Conservation (phyloP, 1,140 invertebrate genomes). For the Drosophila nigromelanica region DNA sequence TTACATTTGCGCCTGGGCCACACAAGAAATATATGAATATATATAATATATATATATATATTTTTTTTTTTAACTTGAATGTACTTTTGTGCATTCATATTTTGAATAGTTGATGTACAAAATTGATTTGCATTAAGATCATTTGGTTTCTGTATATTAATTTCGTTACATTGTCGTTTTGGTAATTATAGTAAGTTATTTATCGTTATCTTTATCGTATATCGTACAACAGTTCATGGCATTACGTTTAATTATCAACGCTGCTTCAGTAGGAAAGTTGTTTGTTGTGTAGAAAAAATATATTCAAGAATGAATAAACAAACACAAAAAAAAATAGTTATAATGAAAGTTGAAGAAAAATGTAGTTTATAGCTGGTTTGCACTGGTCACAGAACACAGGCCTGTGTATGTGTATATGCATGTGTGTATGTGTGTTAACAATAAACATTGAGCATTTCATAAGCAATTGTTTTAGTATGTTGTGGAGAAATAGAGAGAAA, state of each 20-base stretch:
- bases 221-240: constrained; percentile 75
- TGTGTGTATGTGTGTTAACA: constrained; percentile 48
- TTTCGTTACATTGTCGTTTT: constrained; percentile 68
- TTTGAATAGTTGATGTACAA: constrained; percentile 58
- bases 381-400: constrained; percentile 65
- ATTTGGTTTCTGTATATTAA: constrained; percentile 74
- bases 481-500: constrained; percentile 40
- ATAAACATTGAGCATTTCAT: constrained; percentile 75
- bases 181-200: constrained; percentile 43
- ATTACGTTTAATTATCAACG: constrained; percentile 59
- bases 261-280: constrained; percentile 64
- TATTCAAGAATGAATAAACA: constrained; percentile 25
- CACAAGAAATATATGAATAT: constrained; percentile 38
- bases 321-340: constrained; percentile 18
- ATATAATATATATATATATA: constrained; percentile 25
- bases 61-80: constrained; percentile 39
- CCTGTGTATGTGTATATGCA: constrained; percentile 22
- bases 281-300: constrained; percentile 30
- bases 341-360: constrained; percentile 46
- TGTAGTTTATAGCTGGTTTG: constrained; percentile 59
- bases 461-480: constrained; percentile 48
- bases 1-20: constrained; percentile 53
- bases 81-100: constrained; percentile 33
- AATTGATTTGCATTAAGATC: constrained; percentile 68
- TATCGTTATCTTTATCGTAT: constrained; percentile 54